Conservation (phyloP, 37 sponge, comb jelly and placozoan species). For the Crambe crambe region DNA sequence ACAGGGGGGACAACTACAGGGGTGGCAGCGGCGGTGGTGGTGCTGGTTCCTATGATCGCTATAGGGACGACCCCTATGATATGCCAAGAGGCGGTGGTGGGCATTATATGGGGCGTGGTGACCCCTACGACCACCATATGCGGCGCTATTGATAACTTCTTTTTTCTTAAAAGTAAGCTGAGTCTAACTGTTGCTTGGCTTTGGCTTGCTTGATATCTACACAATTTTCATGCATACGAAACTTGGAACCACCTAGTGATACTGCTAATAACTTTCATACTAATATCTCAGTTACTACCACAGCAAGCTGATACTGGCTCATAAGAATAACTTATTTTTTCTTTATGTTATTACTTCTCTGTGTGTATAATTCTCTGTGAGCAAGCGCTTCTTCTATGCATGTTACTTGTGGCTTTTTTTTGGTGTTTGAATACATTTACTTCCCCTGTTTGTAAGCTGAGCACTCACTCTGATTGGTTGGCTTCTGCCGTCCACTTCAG, state of each 20-base stretch:
- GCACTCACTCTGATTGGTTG: constrained; percentile 51
- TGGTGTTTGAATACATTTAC: too few relatives aligned
- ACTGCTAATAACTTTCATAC: too few relatives aligned
- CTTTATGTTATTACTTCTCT: not conserved
- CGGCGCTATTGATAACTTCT: not conserved
- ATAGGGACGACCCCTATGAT: constrained; percentile 28
- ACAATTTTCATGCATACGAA: too few relatives aligned
- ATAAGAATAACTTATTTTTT: not conserved
- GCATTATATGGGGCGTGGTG: not conserved
- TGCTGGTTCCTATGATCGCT: constrained; percentile 29
- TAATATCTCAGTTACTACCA: too few relatives aligned
- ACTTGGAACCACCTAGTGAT: too few relatives aligned
- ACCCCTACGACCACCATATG: not conserved
- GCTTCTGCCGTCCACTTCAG: constrained; percentile 12
- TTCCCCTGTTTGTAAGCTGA: too few relatives aligned
- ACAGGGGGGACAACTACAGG: not conserved
- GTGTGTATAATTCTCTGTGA: not conserved
- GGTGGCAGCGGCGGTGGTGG: too few relatives aligned
- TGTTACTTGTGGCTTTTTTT: too few relatives aligned
- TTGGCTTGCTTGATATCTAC: not conserved
- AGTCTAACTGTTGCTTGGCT: not conserved
- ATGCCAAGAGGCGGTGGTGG: not conserved
- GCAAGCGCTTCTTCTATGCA: not conserved
- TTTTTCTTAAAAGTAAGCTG: not conserved
- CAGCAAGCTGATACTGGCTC: not conserved